phyloP scores from a whole-genome alignment of 2,888 invertebrate genomes.

The Teinopalpus imperialis region DNA sequence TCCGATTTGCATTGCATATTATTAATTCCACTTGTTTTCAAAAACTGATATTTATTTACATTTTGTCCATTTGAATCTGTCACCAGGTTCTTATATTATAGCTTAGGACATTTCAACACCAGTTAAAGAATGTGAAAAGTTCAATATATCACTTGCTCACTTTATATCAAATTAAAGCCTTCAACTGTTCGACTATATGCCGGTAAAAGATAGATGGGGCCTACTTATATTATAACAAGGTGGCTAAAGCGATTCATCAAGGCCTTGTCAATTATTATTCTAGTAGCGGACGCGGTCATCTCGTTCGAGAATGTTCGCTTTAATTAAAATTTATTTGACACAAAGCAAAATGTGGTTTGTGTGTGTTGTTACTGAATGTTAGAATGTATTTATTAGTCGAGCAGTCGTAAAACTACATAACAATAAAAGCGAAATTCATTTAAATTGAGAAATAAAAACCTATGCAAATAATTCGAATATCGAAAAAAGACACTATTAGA shows the following conservation, averaged over 20 bases:
- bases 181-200: constrained; percentile 49
- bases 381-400: constrained; percentile 16
- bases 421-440: no score
- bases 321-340: constrained; percentile 79
- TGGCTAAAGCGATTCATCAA: constrained; percentile 73
- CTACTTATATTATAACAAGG: constrained; percentile 71
- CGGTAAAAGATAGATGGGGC: constrained; percentile 66
- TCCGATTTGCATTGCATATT: no score
- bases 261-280: constrained; percentile 72
- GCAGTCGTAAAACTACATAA: not conserved
- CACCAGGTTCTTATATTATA: no score
- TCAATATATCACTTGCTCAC: constrained; percentile 64
- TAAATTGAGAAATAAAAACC: no score
- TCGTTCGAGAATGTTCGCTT: constrained; percentile 52
- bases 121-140: constrained; percentile 27
- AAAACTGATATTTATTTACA: no score
- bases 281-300: constrained; percentile 55
- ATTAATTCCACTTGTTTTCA: no score
- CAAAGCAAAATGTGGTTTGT: constrained; percentile 29
- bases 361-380: constrained; percentile 12
- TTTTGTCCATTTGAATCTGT: no score
- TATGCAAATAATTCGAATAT: no score
- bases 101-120: constrained; percentile 19
- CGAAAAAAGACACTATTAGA: no score
- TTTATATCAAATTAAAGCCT: constrained; percentile 59